These are phyloP conservation scores for Elaphurus davidianus DNA, from an alignment of 2,113 vertebrate genomes.

Conservation along the genomic window DNA sequence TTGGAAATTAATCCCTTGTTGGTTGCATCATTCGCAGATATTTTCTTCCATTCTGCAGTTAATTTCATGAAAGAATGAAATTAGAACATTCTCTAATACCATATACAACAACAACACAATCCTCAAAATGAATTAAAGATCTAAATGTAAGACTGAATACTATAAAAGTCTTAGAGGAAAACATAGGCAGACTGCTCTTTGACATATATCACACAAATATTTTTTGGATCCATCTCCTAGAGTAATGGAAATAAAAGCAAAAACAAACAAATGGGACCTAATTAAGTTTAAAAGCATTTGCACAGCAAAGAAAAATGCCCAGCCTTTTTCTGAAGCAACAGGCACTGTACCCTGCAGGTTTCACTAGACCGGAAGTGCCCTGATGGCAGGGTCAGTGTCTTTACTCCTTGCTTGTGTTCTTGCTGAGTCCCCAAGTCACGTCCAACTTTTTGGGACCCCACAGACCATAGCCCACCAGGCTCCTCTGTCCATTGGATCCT, in stretches of 20 bases:
- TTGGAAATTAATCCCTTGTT: background rate
- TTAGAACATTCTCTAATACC: background rate
- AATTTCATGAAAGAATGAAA: background rate
- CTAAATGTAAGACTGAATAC: background rate
- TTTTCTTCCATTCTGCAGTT: background rate
- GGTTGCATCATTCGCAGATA: background rate
- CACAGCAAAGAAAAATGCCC: background rate
- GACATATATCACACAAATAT: background rate
- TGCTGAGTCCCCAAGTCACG: background rate
- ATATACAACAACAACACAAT: background rate
- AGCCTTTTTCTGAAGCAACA: background rate
- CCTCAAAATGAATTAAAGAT: background rate
- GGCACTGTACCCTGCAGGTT: accelerated
- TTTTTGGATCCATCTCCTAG: background rate
- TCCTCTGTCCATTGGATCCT: background rate
- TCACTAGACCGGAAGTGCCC: background rate
- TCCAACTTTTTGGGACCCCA: background rate
- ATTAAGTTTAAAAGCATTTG: background rate
- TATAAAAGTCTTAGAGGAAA: background rate
- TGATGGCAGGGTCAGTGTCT: background rate
- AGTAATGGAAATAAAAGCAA: background rate
- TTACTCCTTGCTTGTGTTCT: background rate
- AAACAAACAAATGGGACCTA: background rate
- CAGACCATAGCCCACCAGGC: accelerated
- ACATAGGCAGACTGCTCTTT: background rate